phyloP scores from a whole-genome alignment of 2,888 invertebrate species.

The Conchocele bisecta region DNA sequence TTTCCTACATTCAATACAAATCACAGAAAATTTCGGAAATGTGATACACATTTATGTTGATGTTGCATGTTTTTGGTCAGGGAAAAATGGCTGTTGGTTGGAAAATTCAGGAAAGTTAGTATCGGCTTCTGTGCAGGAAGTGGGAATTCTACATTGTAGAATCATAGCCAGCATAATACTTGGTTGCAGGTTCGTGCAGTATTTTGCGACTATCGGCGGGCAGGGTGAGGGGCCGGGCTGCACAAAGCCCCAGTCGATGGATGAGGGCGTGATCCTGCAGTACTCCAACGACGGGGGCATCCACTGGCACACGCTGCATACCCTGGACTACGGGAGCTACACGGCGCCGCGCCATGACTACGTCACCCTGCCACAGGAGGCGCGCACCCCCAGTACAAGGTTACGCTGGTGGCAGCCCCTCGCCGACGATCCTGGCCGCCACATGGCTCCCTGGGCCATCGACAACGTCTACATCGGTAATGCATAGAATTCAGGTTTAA shows the following conservation, averaged over 20 bases:
- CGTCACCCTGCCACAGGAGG: slow-evolving; percentile 76
- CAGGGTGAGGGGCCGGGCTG: slow-evolving; percentile 67
- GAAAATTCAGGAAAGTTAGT: too few species aligned
- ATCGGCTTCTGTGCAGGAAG: too few species aligned
- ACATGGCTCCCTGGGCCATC: slow-evolving; percentile 80
- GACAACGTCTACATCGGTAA: slow-evolving; percentile 82
- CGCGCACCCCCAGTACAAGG: slow-evolving; percentile 76
- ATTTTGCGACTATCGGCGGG: slow-evolving; percentile 78
- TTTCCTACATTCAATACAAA: too few species aligned
- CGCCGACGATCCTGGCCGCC: slow-evolving; percentile 50
- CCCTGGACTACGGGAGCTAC: slow-evolving; percentile 77
- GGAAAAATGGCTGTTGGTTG: too few species aligned
- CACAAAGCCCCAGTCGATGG: slow-evolving; percentile 68
- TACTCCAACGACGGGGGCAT: slow-evolving; percentile 80
- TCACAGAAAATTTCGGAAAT: too few species aligned
- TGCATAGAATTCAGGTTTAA: too few species aligned
- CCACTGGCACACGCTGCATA: slow-evolving; percentile 80
- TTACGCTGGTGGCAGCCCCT: slow-evolving; percentile 80
- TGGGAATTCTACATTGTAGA: neutral
- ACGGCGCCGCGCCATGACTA: slow-evolving; percentile 74
- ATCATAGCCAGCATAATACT: neutral
- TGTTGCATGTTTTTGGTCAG: too few species aligned
- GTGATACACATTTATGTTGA: too few species aligned
- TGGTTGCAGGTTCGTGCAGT: slow-evolving; percentile 79
- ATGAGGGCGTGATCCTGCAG: slow-evolving; percentile 79